phyloP scores from a whole-genome alignment of 2,888 invertebrate genomes.

The Luperina testacea region DNA sequence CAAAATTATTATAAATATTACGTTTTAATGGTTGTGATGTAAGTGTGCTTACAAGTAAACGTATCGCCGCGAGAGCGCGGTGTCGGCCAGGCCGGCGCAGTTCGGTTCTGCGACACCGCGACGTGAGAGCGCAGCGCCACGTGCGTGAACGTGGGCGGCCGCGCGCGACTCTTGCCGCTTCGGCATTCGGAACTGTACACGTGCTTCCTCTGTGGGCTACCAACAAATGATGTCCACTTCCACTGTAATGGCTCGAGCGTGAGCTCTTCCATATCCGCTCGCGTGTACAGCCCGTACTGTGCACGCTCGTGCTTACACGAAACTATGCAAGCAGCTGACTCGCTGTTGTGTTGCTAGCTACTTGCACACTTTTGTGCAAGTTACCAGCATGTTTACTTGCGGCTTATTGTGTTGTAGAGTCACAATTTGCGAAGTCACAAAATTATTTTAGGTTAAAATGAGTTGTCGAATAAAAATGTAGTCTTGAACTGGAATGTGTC shows the following conservation, averaged over 20 bases:
- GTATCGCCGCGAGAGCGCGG: background rate
- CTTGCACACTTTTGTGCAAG: background rate
- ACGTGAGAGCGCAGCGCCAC: too few relatives aligned
- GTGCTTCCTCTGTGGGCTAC: background rate
- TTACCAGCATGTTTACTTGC: background rate
- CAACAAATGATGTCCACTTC: background rate
- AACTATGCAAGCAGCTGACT: background rate
- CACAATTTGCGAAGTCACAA: constrained; percentile 35
- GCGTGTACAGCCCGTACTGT: background rate
- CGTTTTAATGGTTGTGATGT: constrained; percentile 59
- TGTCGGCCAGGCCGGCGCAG: background rate
- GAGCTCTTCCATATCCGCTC: background rate
- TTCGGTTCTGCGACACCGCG: too few relatives aligned
- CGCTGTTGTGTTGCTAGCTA: background rate
- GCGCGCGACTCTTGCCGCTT: background rate
- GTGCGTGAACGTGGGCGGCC: background rate
- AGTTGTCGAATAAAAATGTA: constrained; percentile 24
- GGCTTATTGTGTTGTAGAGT: background rate
- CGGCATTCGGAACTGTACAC: too few relatives aligned
- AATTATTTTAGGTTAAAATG: constrained; percentile 26
- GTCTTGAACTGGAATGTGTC: background rate
- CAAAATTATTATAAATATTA: constrained; percentile 8
- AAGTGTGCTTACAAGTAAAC: constrained; percentile 49
- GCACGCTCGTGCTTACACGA: background rate
- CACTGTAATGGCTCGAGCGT: background rate